Base-by-base conservation (phyloP, 2,888 invertebrate species). In the Tribolium freemani region DNA sequence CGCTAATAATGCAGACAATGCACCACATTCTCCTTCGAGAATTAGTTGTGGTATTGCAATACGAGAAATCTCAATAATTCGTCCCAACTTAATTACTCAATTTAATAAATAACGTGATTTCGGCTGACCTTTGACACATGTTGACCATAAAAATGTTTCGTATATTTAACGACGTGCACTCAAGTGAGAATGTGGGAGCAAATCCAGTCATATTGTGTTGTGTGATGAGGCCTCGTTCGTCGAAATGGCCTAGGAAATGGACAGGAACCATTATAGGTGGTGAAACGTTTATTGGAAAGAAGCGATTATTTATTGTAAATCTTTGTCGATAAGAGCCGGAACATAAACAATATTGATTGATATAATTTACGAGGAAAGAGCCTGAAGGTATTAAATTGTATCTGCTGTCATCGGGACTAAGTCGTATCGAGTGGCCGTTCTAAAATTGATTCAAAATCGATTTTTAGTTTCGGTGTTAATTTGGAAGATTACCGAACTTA, bases 401-500 rank as follows among this genome's bases (percentile, higher is more conserved):
- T 26, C 26, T 26, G 26, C 26, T 26, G 26, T 5, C 26, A 26
- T 26, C 26, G 26, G 26, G 26, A 26, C 26, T 26, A 26, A 26
- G 26, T 26, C 26, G 26, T 3, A 26, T 26, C 26, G 26, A 26
- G 5, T 26, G 26, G 26, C 3, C 26, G 26, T 3, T 26, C 26
- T 26, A 26, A 26, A 26, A 26, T 26, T 26, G 26, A 26, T 26
- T 26, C 26, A 26, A 26, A 26, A 26, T 26, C 26, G 26, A 26
- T 26, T 26, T 26, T 26, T 26, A 26, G 13, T 20, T 16, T 50
- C 38, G 11, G 48, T 48, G 60, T 61, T 61, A 61, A 61, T 61
- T 61, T n/a, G 60, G 48, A 46, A 61, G 60, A 61, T 61, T 61
- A 48, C 60, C 21, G 44, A 61, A 61, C 60, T 61, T 61, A 61